A percentile compares a stretch with the other conserved stretches of the same genome.
Evolutionary conservation across 2,113 vertebrate genomes (phyloP).

Genomic region (Andinoacara biseriatus): DNA sequence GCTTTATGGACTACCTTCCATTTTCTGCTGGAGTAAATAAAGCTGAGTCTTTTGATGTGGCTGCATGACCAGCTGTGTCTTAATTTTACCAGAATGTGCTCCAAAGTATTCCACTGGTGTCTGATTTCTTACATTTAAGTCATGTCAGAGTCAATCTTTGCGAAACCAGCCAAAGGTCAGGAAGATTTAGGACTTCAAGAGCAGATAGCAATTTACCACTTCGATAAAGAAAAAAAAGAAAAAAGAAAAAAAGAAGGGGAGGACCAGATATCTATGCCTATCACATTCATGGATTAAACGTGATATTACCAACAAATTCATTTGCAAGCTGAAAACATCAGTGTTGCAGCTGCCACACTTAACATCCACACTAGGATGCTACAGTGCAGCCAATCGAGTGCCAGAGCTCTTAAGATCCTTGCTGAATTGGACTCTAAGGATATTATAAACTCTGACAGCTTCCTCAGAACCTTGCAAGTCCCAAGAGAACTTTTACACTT

Average conservation of each 20-base stretch:
- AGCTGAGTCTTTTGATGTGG: slow-evolving; percentile 7
- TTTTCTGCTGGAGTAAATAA: neutral
- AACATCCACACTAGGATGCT: slow-evolving; percentile 13
- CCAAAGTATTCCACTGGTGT: neutral
- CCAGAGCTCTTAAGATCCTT: slow-evolving; percentile 8
- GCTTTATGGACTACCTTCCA: neutral
- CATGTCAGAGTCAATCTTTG: neutral
- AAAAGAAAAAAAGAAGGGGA: neutral
- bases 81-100: slow-evolving; percentile 5
- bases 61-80: neutral
- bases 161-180: neutral
- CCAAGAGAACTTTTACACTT: slow-evolving; percentile 53
- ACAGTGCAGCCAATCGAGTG: slow-evolving; percentile 30
- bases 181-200: neutral
- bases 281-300: neutral
- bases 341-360: slow-evolving; percentile 38
- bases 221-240: neutral
- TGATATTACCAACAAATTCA: neutral
- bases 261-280: neutral
- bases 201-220: neutral
- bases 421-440: slow-evolving; percentile 38
- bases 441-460: slow-evolving; percentile 45
- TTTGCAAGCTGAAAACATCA: slow-evolving; percentile 11
- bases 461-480: slow-evolving; percentile 41
- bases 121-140: neutral